Evolutionary conservation across 2,797 vertebrate species (phyloP), one percentile per base, ranked within the genome.

Genomic region (Spinus olivaceus): DNA sequence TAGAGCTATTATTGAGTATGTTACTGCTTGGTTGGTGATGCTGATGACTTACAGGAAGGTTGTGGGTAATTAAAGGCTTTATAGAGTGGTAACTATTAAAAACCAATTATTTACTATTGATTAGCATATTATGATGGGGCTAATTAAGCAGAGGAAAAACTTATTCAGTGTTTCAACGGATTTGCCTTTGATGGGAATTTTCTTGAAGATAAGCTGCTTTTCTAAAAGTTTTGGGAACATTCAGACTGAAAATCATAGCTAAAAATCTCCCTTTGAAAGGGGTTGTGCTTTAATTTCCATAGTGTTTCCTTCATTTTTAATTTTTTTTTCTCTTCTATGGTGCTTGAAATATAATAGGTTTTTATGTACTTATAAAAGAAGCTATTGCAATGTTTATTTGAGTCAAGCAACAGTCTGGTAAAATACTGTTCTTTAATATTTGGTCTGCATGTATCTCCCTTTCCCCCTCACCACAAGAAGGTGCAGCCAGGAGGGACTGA

Each of bases 81-180:
- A 77, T 25, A 64, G 66, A 93, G 51, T 64, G 30, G n/a, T 67
- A 80, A 7, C 32, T 54, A 67, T 94, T 93, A 92, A 85, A 88
- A 94, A 57, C 0, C 24, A 64, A 67, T 95, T 88, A 85, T 92
- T 95, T 90, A 57, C 44, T 44, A 87, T 82, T 90, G 56, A 92
- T 90, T 77, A 92, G 46, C 18, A 33, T 81, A 53, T 93, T 90
- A 80, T 90, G 49, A 73, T 70, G 32, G 50, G 10, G 22, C 7
- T 87, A 85, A 88, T 94, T 94, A 86, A 80, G 18, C n/a, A 93
- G 22, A 84, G 42, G 27, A 80, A 37, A 11, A 88, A 46, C 56
- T 70, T 86, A 42, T 46, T 81, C 35, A 51, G 44, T 37, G 4
- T 88, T 93, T 74, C 60, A 69, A 86, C 53, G 39, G 28, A 69